Percentiles rank a stretch among this genome's conserved stretches.
Evolutionary conservation across 2,113 vertebrate species (phyloP).

Genomic region (Saguinus imperator): DNA sequence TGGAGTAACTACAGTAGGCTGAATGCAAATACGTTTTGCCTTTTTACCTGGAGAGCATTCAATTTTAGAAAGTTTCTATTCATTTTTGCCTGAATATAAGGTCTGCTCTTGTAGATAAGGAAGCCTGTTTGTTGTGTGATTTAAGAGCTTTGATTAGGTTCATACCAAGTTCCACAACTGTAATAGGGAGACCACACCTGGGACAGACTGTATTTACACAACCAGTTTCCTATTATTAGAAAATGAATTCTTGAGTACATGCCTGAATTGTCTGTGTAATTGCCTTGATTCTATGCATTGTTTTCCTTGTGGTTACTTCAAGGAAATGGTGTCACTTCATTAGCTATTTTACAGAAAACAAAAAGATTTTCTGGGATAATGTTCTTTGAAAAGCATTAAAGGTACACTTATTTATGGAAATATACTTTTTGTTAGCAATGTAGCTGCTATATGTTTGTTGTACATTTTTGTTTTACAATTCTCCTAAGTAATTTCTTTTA

Average conservation of each 20-base stretch:
- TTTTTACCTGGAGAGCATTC: constrained; percentile 74
- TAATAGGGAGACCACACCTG: constrained; percentile 39
- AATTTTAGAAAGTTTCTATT: constrained; percentile 68
- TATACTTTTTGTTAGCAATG: constrained; percentile 10
- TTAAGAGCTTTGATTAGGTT: constrained; percentile 59
- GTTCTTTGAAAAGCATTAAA: background rate
- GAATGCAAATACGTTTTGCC: constrained; percentile 68
- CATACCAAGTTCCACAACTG: background rate
- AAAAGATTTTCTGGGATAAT: constrained; percentile 39
- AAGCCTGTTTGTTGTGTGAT: constrained; percentile 46
- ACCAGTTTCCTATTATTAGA: background rate
- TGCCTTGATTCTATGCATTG: background rate
- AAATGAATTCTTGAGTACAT: background rate
- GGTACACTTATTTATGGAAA: background rate
- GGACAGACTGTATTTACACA: constrained; percentile 24
- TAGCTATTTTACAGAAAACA: constrained; percentile 25
- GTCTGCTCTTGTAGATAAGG: constrained; percentile 68
- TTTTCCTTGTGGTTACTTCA: constrained; percentile 20
- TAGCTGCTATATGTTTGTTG: background rate
- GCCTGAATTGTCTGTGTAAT: constrained; percentile 28
- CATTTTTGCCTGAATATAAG: constrained; percentile 41
- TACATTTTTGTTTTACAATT: constrained; percentile 31
- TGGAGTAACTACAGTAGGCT: constrained; percentile 57
- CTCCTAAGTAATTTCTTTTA: constrained; percentile 7
- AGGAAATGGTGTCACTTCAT: background rate